phyloP scores from a whole-genome alignment of 2,888 invertebrate genomes.

The Perizoma flavofasciatum region DNA sequence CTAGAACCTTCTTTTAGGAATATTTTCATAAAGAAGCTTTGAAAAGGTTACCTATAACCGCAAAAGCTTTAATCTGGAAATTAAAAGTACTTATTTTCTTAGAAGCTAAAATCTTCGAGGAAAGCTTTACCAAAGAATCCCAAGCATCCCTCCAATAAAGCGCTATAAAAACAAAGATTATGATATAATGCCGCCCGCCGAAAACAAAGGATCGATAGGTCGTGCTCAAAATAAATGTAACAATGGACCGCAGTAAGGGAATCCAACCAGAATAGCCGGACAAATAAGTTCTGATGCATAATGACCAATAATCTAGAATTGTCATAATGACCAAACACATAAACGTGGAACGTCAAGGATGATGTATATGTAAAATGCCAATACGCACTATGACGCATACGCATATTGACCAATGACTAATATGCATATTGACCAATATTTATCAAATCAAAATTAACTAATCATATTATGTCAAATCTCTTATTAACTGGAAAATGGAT shows the following conservation, averaged over 20 bases:
- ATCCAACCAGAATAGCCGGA: slow-evolving; percentile 21
- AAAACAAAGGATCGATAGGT: slow-evolving; percentile 63
- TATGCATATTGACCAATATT: no score
- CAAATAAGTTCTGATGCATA: background rate
- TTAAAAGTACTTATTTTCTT: background rate
- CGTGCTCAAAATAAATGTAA: slow-evolving; percentile 72
- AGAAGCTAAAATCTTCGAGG: slow-evolving; percentile 4
- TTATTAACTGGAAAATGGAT: no score
- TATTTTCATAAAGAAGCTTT: background rate
- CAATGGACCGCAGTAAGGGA: slow-evolving; percentile 55
- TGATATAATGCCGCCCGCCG: slow-evolving; percentile 27
- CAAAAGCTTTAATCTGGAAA: background rate
- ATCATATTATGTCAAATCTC: no score
- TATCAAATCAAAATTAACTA: no score
- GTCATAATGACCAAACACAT: no score
- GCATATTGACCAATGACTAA: no score
- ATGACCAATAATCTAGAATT: no score
- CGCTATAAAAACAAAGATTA: slow-evolving; percentile 32
- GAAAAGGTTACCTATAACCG: background rate
- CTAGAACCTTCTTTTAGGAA: no score
- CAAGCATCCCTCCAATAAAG: slow-evolving; percentile 25
- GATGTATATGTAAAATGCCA: no score
- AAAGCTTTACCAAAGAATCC: slow-evolving; percentile 14
- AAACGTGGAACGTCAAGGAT: no score
- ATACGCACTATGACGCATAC: no score